A percentile compares a stretch with the other conserved stretches of the same genome.
These are phyloP conservation scores for Poecilus cupreus DNA, from an alignment of 2,888 invertebrate genomes.

Conservation along the genomic window DNA sequence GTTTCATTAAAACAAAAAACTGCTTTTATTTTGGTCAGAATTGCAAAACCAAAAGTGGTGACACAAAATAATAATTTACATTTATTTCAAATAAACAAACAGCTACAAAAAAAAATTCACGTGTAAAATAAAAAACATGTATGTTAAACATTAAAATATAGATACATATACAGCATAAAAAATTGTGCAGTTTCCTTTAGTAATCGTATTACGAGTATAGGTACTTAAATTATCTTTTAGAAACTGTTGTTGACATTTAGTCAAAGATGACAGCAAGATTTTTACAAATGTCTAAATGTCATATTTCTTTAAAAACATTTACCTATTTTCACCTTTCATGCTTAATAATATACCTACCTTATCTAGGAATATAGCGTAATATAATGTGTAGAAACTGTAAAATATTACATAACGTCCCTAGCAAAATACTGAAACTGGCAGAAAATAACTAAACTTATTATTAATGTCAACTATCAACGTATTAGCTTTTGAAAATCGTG, in stretches of 20 bases:
- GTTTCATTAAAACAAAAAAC: no score
- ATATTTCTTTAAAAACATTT: not conserved
- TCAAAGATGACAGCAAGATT: not conserved
- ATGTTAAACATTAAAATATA: no score
- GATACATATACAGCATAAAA: no score
- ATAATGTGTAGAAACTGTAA: not conserved
- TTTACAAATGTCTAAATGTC: not conserved
- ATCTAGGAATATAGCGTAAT: not conserved
- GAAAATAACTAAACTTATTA: not conserved
- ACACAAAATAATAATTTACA: no score
- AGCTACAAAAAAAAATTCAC: no score
- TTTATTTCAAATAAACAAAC: no score
- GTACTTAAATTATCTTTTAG: no score
- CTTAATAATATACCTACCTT: not conserved
- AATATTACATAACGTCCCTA: not conserved
- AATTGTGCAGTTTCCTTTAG: no score
- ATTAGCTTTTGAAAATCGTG: not conserved
- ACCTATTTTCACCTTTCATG: not conserved
- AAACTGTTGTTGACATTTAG: not conserved
- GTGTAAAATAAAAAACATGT: no score
- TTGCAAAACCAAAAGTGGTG: no score
- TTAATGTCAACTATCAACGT: not conserved
- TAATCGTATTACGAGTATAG: no score
- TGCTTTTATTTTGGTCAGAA: no score
- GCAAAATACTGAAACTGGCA: not conserved